phyloP scores from a whole-genome alignment of 2,888 invertebrate species.

The Polyploca ridens region DNA sequence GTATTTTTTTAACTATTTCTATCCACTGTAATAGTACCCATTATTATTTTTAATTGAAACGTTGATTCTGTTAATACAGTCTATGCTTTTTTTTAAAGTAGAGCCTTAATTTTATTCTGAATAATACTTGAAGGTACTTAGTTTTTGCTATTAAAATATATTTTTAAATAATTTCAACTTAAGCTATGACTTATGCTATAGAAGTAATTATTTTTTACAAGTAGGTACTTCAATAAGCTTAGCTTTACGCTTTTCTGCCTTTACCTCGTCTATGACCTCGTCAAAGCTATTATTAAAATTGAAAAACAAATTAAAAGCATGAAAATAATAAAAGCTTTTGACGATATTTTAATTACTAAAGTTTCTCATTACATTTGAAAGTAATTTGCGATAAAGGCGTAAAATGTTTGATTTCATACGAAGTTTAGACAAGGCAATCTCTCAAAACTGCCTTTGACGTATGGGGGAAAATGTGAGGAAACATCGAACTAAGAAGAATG shows the following conservation, averaged over 20 bases:
- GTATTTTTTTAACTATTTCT: neutral
- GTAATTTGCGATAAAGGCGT: neutral
- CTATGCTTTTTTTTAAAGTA: too few relatives aligned
- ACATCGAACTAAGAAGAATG: neutral
- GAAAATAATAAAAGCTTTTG: neutral
- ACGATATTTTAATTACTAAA: neutral
- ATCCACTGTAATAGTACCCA: neutral
- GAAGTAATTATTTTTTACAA: too few relatives aligned
- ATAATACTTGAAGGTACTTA: too few relatives aligned
- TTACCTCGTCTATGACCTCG: neutral
- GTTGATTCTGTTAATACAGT: too few relatives aligned
- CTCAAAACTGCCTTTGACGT: neutral
- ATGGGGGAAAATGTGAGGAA: neutral
- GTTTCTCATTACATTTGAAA: neutral
- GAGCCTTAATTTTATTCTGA: too few relatives aligned
- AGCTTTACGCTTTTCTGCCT: neutral
- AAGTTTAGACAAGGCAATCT: constrained; percentile 3
- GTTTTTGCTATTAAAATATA: too few relatives aligned
- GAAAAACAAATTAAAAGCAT: neutral
- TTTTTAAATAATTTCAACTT: too few relatives aligned
- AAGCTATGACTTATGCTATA: too few relatives aligned
- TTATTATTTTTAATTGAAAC: too few relatives aligned
- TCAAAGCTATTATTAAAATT: neutral
- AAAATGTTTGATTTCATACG: neutral
- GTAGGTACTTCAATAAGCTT: too few relatives aligned